phyloP scores from a whole-genome alignment of 2,797 vertebrate species.

The Pangasius macronema region DNA sequence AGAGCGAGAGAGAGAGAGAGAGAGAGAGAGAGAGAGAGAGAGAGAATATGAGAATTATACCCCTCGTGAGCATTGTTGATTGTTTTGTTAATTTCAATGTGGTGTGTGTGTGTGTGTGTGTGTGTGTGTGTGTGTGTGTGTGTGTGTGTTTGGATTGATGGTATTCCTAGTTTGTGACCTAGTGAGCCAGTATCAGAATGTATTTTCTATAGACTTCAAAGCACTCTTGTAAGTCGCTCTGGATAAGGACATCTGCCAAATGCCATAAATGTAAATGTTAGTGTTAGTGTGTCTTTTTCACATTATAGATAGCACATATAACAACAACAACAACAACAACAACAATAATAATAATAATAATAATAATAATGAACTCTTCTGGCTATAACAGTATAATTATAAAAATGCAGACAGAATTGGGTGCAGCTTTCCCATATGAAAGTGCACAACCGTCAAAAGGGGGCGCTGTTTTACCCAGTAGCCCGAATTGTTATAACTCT shows the following conservation, averaged over 20 bases:
- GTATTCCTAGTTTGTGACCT: too few species aligned
- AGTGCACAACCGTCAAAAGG: background rate
- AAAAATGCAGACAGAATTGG: background rate
- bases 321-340: too few species aligned
- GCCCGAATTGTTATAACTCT: background rate
- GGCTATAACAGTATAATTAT: background rate
- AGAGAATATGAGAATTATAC: background rate
- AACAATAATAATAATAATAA: background rate
- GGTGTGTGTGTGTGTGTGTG: background rate
- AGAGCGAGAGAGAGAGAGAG: slow-evolving; percentile 1
- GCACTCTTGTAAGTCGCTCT: too few species aligned
- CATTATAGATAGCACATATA: background rate
- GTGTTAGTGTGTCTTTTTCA: background rate
- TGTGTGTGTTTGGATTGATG: background rate
- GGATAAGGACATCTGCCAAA: too few species aligned
- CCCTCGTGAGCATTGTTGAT: background rate
- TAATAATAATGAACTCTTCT: background rate
- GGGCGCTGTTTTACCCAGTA: slow-evolving; percentile 21
- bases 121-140: background rate
- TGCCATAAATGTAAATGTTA: too few species aligned
- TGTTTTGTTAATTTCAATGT: background rate
- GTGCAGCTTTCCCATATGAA: background rate
- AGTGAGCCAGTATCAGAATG: too few species aligned
- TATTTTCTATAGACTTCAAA: too few species aligned
- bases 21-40: background rate